phyloP scores from a whole-genome alignment of 2,797 vertebrate genomes.

The Carapus acus region DNA sequence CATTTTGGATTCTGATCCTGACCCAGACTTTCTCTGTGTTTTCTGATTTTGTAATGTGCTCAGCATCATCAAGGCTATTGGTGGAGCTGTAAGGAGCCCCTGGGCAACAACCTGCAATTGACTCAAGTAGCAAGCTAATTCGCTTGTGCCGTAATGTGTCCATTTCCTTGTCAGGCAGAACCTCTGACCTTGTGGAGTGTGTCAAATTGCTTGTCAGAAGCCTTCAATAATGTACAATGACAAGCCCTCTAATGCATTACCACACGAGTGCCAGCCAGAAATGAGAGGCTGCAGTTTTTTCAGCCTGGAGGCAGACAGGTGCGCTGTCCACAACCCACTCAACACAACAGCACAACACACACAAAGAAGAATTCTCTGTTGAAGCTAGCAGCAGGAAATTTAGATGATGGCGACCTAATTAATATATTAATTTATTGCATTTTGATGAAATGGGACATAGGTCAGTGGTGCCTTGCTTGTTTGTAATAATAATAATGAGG shows the following conservation, averaged over 20 bases:
- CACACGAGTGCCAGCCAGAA: slow-evolving; percentile 64
- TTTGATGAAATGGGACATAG: background rate
- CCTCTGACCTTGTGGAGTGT: slow-evolving; percentile 69
- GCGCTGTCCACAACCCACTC: slow-evolving; percentile 45
- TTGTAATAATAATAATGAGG: background rate
- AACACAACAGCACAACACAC: slow-evolving; percentile 20
- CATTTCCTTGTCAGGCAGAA: slow-evolving; percentile 63
- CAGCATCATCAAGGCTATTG: slow-evolving; percentile 34
- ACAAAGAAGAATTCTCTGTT: slow-evolving; percentile 17
- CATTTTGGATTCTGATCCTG: no score
- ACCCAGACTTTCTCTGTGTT: slow-evolving; percentile 13
- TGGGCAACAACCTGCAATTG: slow-evolving; percentile 57
- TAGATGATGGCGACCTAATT: no score
- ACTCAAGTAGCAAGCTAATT: slow-evolving; percentile 55
- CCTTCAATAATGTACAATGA: slow-evolving; percentile 72
- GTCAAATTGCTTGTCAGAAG: slow-evolving; percentile 71
- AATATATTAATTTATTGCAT: no score
- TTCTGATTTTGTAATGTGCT: slow-evolving; percentile 25
- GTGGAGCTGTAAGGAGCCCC: slow-evolving; percentile 23
- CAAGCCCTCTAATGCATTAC: slow-evolving; percentile 70
- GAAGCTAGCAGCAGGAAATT: slow-evolving; percentile 18
- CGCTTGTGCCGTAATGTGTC: slow-evolving; percentile 58
- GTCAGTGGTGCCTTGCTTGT: background rate
- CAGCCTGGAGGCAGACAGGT: slow-evolving; percentile 77
- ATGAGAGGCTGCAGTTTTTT: slow-evolving; percentile 64